Evolutionary conservation across 2,888 invertebrate species (phyloP), one percentile per base, ranked within the genome.

Genomic region (Hipparchia semele): DNA sequence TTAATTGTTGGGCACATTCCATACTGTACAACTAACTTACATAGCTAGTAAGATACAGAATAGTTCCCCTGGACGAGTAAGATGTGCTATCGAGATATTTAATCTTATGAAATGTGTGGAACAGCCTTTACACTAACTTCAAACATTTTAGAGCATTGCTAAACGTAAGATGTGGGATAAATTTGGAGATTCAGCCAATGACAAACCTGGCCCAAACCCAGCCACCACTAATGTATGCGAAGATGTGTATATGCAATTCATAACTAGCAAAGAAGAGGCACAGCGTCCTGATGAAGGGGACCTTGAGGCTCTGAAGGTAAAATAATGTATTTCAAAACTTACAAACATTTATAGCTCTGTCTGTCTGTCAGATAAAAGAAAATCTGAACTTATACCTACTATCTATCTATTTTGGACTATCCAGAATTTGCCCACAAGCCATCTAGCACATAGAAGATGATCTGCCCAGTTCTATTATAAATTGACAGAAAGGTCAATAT

Each of bases 171-270:
- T 97, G 64, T 99, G 98, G 98, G 95, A 96, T 69, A 99, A 99
- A 90, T 99, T 99, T 94, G 99, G 99, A 9, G 97, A 97, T 80
- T 98, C 98, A 0, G 95, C 95, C 10, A 95, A 94, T 85, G 99
- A 99, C 86, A 97, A 98, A 81, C 97, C 99, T n/a, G 99, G 99
- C 0, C 99, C 99, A 0, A 99, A 99, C 89, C 98, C 99, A 23
- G 97, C 99, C n/a, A 99, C 99, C 6, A 99, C 99, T 1, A 97
- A 98, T 83, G 97, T 98, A 1, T 97, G 97, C 76, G 99, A 99
- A 94, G 99, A 99, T 94, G 98, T 99, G 7, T 97, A 96, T 83
- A 98, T 99, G 98, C 98, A 98, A 85, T 98, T 98, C 83, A 96
- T 98, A 70, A 97, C 96, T 49, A 97, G 96, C 82, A 98, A 98